A percentile compares a stretch with the other conserved stretches of the same genome.
Evolutionary conservation across 2,888 invertebrate genomes (phyloP).

Genomic region (Mythimna lalbum): DNA sequence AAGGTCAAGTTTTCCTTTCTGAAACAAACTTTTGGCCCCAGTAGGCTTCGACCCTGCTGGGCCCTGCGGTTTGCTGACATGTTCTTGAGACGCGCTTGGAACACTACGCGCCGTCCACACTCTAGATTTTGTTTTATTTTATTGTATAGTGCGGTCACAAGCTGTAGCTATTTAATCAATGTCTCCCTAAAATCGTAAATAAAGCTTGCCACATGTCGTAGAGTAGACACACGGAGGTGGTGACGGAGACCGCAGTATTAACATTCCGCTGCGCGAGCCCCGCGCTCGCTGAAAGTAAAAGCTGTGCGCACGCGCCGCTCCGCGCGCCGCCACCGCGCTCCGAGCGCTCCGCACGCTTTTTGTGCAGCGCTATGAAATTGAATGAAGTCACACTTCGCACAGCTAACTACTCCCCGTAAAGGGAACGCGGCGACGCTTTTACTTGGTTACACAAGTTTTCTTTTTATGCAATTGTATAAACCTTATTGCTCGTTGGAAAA

Average conservation of each 20-base stretch:
- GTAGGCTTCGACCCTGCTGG: no score
- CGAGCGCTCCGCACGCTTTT: slow-evolving; percentile 33
- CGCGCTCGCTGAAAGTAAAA: slow-evolving; percentile 57
- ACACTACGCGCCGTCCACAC: no score
- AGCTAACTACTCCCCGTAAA: slow-evolving; percentile 14
- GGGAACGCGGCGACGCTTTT: slow-evolving; percentile 6
- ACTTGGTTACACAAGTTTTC: slow-evolving; percentile 12
- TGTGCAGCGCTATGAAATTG: slow-evolving; percentile 42
- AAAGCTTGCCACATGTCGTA: background rate
- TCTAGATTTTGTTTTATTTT: background rate
- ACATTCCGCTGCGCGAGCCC: slow-evolving; percentile 28
- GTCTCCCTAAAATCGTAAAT: slow-evolving; percentile 4
- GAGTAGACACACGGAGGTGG: background rate
- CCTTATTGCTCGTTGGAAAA: background rate
- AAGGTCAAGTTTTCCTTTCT: no score
- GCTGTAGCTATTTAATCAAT: no score
- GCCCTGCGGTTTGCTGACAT: no score
- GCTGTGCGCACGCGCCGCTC: slow-evolving; percentile 34
- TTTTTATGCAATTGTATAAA: background rate
- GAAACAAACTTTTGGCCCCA: no score
- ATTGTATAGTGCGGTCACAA: no score
- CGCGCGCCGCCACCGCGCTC: slow-evolving; percentile 2
- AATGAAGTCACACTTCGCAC: slow-evolving; percentile 20
- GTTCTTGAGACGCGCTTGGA: no score
- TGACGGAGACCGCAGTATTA: background rate